Conservation (phyloP, 1,140 invertebrate genomes). For the Marisa cornuarietis region DNA sequence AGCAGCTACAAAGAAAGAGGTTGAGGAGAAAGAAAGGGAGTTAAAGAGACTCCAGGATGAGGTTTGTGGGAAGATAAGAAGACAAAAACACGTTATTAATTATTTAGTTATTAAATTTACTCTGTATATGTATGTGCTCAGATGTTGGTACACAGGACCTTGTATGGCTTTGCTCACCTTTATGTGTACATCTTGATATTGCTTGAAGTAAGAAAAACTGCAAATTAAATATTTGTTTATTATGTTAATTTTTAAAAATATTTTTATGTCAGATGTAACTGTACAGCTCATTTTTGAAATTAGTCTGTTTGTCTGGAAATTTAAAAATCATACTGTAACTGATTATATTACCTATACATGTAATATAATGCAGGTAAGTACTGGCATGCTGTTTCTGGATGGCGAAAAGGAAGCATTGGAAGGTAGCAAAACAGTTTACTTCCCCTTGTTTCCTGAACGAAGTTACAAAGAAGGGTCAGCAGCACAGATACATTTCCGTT, state of each 20-base stretch:
- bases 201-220: too few species aligned
- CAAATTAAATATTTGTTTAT: too few species aligned
- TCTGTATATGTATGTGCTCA: not conserved
- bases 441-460: conserved; percentile 47
- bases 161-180: too few species aligned
- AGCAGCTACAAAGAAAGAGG: conserved; percentile 49
- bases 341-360: too few species aligned
- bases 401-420: conserved; percentile 55
- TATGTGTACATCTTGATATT: too few species aligned
- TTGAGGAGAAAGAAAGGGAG: conserved; percentile 51
- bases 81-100: not conserved
- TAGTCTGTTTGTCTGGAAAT: too few species aligned
- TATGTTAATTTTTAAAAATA: too few species aligned
- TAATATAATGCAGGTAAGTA: conserved; percentile 40
- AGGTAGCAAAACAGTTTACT: conserved; percentile 43
- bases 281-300: too few species aligned
- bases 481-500: conserved; percentile 54
- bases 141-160: not conserved
- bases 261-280: too few species aligned
- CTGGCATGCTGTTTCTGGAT: conserved; percentile 48
- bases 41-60: conserved; percentile 48
- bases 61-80: conserved; percentile 25
- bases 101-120: not conserved
- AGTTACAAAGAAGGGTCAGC: conserved; percentile 57
- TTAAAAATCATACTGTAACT: too few species aligned